phyloP scores from a whole-genome alignment of 53 echinoderm and acorn worm species.

The Temnopleurus reevesii region DNA sequence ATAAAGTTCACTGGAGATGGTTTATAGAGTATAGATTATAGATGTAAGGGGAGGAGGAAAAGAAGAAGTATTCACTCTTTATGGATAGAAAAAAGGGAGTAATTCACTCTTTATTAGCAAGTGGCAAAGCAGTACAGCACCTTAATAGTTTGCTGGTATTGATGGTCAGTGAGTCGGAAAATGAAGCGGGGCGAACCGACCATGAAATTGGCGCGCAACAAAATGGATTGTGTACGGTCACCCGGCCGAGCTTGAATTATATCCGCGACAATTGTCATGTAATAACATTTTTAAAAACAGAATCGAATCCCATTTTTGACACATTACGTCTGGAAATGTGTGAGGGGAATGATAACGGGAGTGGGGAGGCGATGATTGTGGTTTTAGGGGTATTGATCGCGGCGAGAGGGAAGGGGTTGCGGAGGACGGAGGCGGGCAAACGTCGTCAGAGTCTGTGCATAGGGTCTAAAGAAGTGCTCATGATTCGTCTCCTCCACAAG shows the following conservation, averaged over 20 bases:
- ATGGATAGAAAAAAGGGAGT: background rate
- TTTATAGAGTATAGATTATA: background rate
- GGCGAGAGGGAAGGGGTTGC: background rate
- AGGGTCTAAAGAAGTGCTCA: background rate
- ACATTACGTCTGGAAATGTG: slow-evolving; percentile 14
- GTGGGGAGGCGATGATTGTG: background rate
- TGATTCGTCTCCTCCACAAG: background rate
- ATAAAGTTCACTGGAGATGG: background rate
- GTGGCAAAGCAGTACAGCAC: slow-evolving; percentile 29
- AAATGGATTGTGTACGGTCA: slow-evolving; percentile 41
- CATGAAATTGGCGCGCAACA: slow-evolving; percentile 60
- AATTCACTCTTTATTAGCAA: slow-evolving; percentile 41
- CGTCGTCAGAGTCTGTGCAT: background rate
- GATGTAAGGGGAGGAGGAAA: background rate
- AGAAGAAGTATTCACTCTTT: too few species aligned
- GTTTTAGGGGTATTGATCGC: slow-evolving; percentile 29
- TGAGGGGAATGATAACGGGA: background rate
- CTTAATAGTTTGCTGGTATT: slow-evolving; percentile 18
- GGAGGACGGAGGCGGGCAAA: background rate
- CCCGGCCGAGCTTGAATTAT: background rate
- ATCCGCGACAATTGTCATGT: slow-evolving; percentile 48
- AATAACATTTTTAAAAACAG: slow-evolving; percentile 56
- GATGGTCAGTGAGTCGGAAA: slow-evolving; percentile 43
- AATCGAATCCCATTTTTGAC: slow-evolving; percentile 47
- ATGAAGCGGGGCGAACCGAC: slow-evolving; percentile 17